Base-by-base conservation (phyloP, 2,113 vertebrate genomes). In the Periophthalmodon schlosseri region DNA sequence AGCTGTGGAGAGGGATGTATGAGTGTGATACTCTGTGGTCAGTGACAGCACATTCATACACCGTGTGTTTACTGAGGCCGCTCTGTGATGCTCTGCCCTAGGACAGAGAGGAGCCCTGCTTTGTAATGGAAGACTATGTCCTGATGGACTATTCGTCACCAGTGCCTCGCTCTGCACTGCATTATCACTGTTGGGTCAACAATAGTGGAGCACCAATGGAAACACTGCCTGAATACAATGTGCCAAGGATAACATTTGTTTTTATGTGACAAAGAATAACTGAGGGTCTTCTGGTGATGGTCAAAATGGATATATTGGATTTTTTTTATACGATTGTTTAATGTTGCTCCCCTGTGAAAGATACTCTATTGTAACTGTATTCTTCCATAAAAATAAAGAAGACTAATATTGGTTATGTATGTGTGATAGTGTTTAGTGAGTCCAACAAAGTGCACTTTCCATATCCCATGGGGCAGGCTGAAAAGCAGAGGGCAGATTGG, bases 21-120 rank as follows among this genome's bases (percentile, higher is more conserved):
- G 86, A 71, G 81, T 50, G 78, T 78, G 69, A 85, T 85, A 80
- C 80, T 82, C 86, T 87, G 84, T 89, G 85, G 88, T 85, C 83
- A 84, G 82, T 85, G 88, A 89, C 90, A 90, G 90, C 86, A 84
- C 86, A 90, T 90, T 89, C 88, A 86, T 90, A 86, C 83, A 80
- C 72, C 49, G 72, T 75, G 78, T 86, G 76, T 87, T 80, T 79
- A 83, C 78, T 85, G 69, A 87, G 71, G 76, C 74, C 75, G 82
- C 88, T 91, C 82, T 74, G 72, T 86, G 83, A 79, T 76, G 50
- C 89, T 76, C 80, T 72, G 88, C 91, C 90, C 79, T 76, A 80
- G 91, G 91, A 90, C 83, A 90, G 74, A 91, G 80, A 68, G 84
- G 84, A 83, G 74, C 86, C 89, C 84, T 77, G 81, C 71, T 60